Percentiles rank a stretch among this genome's conserved stretches.
These are phyloP conservation scores for Remorina albescens DNA, from an alignment of 2,797 vertebrate genomes.

Conservation along the genomic window DNA sequence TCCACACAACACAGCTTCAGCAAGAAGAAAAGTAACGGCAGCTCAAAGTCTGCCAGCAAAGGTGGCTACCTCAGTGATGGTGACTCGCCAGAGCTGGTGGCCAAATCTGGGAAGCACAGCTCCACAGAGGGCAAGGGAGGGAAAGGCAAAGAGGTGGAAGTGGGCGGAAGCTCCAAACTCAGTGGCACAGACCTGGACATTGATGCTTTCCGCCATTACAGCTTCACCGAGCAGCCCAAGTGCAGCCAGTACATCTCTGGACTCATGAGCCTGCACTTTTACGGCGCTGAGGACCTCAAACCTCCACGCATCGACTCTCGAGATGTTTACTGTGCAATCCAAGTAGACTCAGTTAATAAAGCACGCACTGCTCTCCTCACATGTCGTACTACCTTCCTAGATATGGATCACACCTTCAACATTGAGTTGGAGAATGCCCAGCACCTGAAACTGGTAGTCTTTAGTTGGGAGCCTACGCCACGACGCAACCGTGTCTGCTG, in stretches of 20 bases:
- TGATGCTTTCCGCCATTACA: constrained; percentile 96
- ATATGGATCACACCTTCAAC: constrained; percentile 99
- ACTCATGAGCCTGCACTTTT: constrained; percentile 97
- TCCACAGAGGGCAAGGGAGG: constrained; percentile 84
- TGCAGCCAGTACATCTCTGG: constrained; percentile 96
- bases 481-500: constrained; percentile 93
- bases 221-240: constrained; percentile 95
- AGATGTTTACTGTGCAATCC: constrained; percentile 97
- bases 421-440: constrained; percentile 98
- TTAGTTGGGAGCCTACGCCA: constrained; percentile 96
- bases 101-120: constrained; percentile 92
- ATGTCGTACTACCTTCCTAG: constrained; percentile 92
- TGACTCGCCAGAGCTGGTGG: constrained; percentile 94
- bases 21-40: constrained; percentile 88
- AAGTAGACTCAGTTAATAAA: constrained; percentile 97
- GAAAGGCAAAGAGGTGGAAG: constrained; percentile 86
- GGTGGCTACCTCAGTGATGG: constrained; percentile 98
- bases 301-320: constrained; percentile 94
- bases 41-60: constrained; percentile 93
- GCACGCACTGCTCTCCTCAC: constrained; percentile 96
- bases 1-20: constrained; percentile 89
- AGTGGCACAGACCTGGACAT: constrained; percentile 90
- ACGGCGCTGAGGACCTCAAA: constrained; percentile 97
- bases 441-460: constrained; percentile 96
- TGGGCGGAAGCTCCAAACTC: constrained; percentile 79